A percentile compares a stretch with the other conserved stretches of the same genome.
phyloP scores from a whole-genome alignment of 1,140 invertebrate genomes.

The Diachasma alloeum region DNA sequence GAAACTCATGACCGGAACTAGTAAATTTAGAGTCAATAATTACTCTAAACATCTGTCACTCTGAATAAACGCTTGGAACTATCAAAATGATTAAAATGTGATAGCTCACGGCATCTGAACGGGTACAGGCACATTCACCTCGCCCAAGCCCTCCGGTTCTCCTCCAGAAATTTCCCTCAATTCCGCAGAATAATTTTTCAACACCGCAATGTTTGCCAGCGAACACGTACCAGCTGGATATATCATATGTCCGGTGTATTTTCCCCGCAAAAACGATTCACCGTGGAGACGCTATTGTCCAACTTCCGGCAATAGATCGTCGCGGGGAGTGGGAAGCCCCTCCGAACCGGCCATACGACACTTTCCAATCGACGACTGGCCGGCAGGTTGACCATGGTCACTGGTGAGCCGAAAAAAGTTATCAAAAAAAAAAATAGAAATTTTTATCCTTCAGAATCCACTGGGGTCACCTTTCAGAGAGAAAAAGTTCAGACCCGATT shows the following conservation, averaged over 20 bases:
- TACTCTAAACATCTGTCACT: too few species aligned
- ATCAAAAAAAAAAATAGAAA: background rate
- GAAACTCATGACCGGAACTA: too few species aligned
- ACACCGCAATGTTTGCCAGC: background rate
- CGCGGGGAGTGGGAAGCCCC: background rate
- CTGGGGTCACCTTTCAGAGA: background rate
- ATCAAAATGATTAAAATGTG: too few species aligned
- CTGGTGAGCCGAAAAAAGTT: background rate
- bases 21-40: too few species aligned
- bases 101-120: too few species aligned
- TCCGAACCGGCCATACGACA: background rate
- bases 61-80: too few species aligned
- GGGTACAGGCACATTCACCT: too few species aligned
- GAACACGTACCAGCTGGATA: background rate
- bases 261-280: background rate
- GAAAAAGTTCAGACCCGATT: background rate
- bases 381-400: background rate
- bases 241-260: background rate
- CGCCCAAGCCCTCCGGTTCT: too few species aligned
- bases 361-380: background rate
- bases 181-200: background rate
- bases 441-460: background rate
- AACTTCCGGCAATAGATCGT: background rate
- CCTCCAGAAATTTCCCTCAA: background rate
- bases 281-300: background rate